Base-by-base conservation (phyloP, 2,888 invertebrate genomes). In the Caenorhabditis sp. region DNA sequence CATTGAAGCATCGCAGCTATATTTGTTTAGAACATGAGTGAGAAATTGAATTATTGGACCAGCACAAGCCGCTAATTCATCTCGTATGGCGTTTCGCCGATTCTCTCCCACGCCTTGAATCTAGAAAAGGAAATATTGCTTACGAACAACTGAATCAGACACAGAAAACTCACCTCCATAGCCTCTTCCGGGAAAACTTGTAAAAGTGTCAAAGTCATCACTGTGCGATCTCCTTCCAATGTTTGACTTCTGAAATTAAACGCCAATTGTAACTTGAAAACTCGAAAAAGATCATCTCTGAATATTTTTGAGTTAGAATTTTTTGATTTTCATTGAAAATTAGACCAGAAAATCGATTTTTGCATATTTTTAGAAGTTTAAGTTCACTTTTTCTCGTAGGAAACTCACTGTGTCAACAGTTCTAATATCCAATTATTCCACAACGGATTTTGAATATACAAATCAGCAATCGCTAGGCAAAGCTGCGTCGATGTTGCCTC, bases 161-260 rank as follows among this genome's bases (percentile, higher is more conserved):
- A 36, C 10, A n/a, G 7, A 43, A 43, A 43, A 43, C 43, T 43
- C 14, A 43, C 43, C 17, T 68, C 59, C 10, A 75, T 68, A 31
- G 72, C 67, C 66, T 99, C 97, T 90, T 99, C 97, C 5, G 97
- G 97, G 85, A 97, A 90, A 27, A 97, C 93, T 58, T 93, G 95
- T 80, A 99, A 91, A 80, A 97, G 92, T 91, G 96, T 95, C 82
- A 97, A 89, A 70, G 97, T 90, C 27, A 95, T 94, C 91, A 93
- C 93, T 78, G 93, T 90, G 27, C 91, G 89, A 49, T 88, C 87
- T 17, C 85, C 78, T 71, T 87, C 87, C 43, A 78, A 64, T 1
- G 65, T 52, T n/a, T 71, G 75, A 53, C 77, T 80, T 67, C 80
- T 80, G 62, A 20, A 77, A 59, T n/a, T n/a, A n/a, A n/a, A n/a